A percentile compares a stretch with the other conserved stretches of the same genome.
phyloP scores from a whole-genome alignment of 2,113 vertebrate genomes.

The Cavia aperea region DNA sequence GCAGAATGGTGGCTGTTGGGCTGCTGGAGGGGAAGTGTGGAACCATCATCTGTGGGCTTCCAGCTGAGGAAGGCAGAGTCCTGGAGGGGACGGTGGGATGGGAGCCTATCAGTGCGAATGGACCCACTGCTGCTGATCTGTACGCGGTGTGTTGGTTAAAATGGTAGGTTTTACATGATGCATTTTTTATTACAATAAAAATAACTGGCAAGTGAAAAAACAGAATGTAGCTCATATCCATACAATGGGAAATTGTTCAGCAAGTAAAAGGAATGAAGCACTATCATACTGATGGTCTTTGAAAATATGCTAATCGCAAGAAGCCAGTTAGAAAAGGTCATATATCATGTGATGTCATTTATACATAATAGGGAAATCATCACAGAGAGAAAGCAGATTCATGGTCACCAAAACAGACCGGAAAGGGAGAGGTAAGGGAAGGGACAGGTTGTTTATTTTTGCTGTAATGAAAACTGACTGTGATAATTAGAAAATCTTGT shows the following conservation, averaged over 20 bases:
- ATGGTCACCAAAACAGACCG: neutral
- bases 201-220: neutral
- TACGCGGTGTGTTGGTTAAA: neutral
- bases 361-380: neutral
- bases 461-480: neutral
- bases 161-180: neutral
- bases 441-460: neutral
- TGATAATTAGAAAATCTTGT: neutral
- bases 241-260: neutral
- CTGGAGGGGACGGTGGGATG: neutral
- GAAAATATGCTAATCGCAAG: neutral
- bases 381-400: neutral
- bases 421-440: neutral
- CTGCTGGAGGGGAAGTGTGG: neutral
- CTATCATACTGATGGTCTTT: neutral
- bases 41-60: neutral
- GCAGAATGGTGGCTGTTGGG: neutral
- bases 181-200: neutral
- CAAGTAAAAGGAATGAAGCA: neutral
- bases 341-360: neutral
- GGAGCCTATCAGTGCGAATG: no score
- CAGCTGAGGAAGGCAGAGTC: neutral
- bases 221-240: neutral
- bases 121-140: neutral
- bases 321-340: neutral